These are phyloP conservation scores for Rhea americana DNA, from an alignment of 2,113 vertebrate species.

Conservation along the genomic window DNA sequence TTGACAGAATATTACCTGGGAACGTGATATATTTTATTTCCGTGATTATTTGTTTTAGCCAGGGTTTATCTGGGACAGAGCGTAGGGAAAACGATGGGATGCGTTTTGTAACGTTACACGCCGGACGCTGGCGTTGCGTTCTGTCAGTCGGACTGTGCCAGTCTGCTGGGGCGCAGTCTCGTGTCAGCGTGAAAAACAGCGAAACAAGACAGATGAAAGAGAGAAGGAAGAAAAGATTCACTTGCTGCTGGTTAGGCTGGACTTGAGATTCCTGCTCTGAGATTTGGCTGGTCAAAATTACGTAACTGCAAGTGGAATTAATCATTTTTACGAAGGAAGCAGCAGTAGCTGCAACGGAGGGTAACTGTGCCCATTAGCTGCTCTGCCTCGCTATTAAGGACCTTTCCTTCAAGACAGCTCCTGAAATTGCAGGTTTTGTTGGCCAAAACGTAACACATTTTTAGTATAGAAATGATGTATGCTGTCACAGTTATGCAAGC, in stretches of 20 bases:
- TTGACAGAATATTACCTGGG: background rate
- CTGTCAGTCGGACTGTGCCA: background rate
- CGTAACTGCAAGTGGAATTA: background rate
- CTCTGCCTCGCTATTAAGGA: background rate
- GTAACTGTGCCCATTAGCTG: background rate
- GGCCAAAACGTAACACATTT: constrained; percentile 6
- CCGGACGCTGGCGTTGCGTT: background rate
- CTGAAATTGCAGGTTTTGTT: constrained; percentile 23
- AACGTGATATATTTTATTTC: background rate
- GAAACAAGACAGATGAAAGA: background rate
- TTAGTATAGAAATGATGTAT: background rate
- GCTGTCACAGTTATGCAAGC: background rate
- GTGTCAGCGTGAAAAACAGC: background rate
- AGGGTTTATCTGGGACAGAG: background rate
- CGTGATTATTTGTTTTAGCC: background rate
- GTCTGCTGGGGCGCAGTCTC: background rate
- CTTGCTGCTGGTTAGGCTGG: background rate
- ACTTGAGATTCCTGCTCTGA: background rate
- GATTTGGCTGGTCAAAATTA: background rate
- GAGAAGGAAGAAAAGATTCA: background rate
- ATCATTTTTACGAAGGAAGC: background rate
- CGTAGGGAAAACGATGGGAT: background rate
- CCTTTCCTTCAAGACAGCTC: background rate
- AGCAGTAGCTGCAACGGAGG: background rate
- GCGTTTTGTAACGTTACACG: background rate